Evolutionary conservation across 1,140 invertebrate genomes (phyloP), one percentile per base, ranked within the genome.

Genomic region (Ceratitis capitata): DNA sequence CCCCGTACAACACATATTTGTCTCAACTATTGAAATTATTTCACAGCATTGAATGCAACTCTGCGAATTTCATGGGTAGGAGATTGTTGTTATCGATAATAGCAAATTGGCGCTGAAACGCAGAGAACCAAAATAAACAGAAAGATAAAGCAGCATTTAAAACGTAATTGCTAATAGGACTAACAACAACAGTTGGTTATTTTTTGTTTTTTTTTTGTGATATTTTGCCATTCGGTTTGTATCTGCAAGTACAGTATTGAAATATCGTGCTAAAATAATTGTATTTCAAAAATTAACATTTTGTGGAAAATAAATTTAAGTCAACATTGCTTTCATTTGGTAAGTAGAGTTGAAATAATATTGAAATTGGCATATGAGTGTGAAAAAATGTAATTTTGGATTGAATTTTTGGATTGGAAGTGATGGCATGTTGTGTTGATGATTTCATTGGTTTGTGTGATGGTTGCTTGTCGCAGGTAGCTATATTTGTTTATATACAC

Each of bases 121-220:
- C 61, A 16, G 7, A 69, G 61, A 69, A 69, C 61, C 61, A 69
- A 39, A 69, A 69, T 69, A 69, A 69, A 69, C 32, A 69, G 14
- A 29, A 19, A 10, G 32, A 69, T 69, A 69, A 69, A 69, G 29
- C 61, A 69, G 61, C 61, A 19, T 35, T 4, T 16, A 69, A 69
- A 69, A 29, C 32, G 32, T 7, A 69, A 19, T 2, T 35, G 35
- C 61, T 35, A 69, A 35, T 14, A 16, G 39, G n/a, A 35, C 35
- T 16, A 29, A 69, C 14, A 69, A 69, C 61, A 69, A 69, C 61
- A 69, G 61, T 69, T 69, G 32, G 61, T 69, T 69, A 39, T 69
- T 39, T n/a, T n/a, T n/a, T n/a, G n/a, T n/a, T n/a, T n/a, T n/a
- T n/a, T n/a, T n/a, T 39, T 69, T 39, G 61, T 35, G 61, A 39